A percentile compares a stretch with the other conserved stretches of the same genome.
phyloP scores from a whole-genome alignment of 2,888 invertebrate species.

The Exocentrus adspersus region DNA sequence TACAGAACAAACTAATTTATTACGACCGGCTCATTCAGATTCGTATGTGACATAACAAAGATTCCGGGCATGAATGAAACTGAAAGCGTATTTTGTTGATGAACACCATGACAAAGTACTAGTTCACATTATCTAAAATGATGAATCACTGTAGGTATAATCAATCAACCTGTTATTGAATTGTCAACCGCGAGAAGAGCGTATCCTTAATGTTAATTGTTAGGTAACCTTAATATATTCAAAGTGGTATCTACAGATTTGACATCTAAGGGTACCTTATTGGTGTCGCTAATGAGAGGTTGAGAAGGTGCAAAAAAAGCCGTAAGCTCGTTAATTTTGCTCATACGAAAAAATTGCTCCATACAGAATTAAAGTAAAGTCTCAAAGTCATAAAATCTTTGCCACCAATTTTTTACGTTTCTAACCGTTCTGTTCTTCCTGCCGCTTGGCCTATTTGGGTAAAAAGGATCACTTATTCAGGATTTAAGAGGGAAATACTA shows the following conservation, averaged over 20 bases:
- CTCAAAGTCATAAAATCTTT: too few species aligned
- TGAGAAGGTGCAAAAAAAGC: too few species aligned
- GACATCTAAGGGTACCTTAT: neutral
- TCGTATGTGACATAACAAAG: neutral
- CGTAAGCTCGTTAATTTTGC: too few species aligned
- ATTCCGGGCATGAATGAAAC: constrained; percentile 3
- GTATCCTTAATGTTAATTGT: constrained; percentile 15
- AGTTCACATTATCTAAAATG: constrained; percentile 27
- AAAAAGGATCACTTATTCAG: too few species aligned
- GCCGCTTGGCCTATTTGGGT: too few species aligned
- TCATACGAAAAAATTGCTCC: too few species aligned
- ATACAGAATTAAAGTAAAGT: too few species aligned
- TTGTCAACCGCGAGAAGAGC: constrained; percentile 15
- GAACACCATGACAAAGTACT: neutral
- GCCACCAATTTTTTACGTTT: too few species aligned
- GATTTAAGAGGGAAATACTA: too few species aligned
- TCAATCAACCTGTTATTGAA: constrained; percentile 34
- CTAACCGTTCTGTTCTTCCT: too few species aligned
- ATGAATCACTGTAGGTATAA: constrained; percentile 37
- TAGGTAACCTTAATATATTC: constrained; percentile 14
- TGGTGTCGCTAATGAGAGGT: too few species aligned
- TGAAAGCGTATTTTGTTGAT: constrained; percentile 3
- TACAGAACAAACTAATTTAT: neutral
- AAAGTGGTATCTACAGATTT: constrained; percentile 11
- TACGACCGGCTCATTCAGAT: neutral